Evolutionary conservation across 2,797 vertebrate genomes (phyloP), one percentile per base, ranked within the genome.

Genomic region (Chromis chromis): DNA sequence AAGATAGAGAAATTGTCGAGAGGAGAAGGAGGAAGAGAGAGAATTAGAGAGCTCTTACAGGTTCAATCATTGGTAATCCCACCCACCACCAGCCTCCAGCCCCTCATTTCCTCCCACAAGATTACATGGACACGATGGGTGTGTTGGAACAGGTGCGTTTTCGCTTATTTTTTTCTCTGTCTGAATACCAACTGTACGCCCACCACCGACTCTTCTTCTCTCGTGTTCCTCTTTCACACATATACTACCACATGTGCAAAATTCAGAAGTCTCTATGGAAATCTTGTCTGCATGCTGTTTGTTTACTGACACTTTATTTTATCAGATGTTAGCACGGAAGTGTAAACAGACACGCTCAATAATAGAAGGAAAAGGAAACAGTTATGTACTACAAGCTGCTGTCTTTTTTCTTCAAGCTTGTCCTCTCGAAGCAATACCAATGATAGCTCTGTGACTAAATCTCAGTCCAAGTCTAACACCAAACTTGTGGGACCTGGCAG

Each of bases 1-100:
- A 74, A 54, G 52, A 71, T 42, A 21, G 53, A 71, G 54, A 59
- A 63, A 70, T 53, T 40, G 50, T n/a, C 22, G 17, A 25, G 25
- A 2, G 19, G 65, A 21, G 49, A 68, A 25, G 56, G 44, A 64
- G 56, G 49, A 49, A 46, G 36, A 24, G 61, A 49, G 36, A 61
- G 55, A n/a, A 65, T 61, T 60, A 12, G 70, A 71, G 78, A 69
- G 54, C 73, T 77, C 78, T 73, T 79, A 78, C 66, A 85, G 74
- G 78, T 77, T 76, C 72, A 82, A 66, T 86, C 65, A 80, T 52
- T 58, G 56, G 42, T 79, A 78, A 88, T 83, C 72, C 78, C 69
- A 68, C 62, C 74, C 71, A 74, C 70, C 67, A 65, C 72, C 67
- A 65, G 46, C 66, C 48, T 50, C 12, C 65, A 70, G 67, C 31